Percentiles rank a stretch among this genome's conserved stretches.
phyloP scores from a whole-genome alignment of 2,888 invertebrate genomes.

The Omphaloscelis lunosa region DNA sequence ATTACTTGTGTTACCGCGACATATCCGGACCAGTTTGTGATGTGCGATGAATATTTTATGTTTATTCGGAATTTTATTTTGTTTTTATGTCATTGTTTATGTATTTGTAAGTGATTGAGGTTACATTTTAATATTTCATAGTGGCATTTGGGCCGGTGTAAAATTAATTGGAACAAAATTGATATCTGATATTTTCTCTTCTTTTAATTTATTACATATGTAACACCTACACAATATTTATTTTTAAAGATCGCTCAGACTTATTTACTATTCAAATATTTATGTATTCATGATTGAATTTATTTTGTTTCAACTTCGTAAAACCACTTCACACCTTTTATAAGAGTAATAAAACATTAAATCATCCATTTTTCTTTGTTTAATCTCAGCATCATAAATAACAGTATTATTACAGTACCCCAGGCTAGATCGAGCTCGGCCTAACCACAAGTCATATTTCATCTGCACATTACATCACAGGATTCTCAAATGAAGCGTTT shows the following conservation, averaged over 20 bases:
- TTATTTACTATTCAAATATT: neutral
- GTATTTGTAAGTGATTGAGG: neutral
- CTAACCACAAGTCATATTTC: conserved; percentile 37
- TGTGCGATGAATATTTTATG: conserved; percentile 48
- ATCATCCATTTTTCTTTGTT: conserved; percentile 12
- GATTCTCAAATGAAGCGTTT: conserved; percentile 36
- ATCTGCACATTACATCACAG: conserved; percentile 29
- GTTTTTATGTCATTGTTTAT: conserved; percentile 23
- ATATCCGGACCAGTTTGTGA: conserved; percentile 29
- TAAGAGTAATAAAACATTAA: conserved; percentile 1
- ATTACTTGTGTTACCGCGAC: conserved; percentile 57
- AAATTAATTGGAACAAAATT: conserved; percentile 6
- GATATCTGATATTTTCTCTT: neutral
- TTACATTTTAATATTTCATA: neutral
- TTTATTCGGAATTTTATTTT: conserved; percentile 43
- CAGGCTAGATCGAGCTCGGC: conserved; percentile 3
- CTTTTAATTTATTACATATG: neutral
- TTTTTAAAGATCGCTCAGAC: neutral
- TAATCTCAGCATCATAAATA: conserved; percentile 38
- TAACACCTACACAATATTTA: no score
- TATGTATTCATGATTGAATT: neutral
- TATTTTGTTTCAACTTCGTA: neutral
- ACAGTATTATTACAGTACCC: conserved; percentile 1
- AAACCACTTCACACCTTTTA: neutral
- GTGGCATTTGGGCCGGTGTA: neutral